A percentile compares a stretch with the other conserved stretches of the same genome.
These are phyloP conservation scores for Rhinogobio ventralis DNA, from an alignment of 2,797 vertebrate species.

Conservation along the genomic window DNA sequence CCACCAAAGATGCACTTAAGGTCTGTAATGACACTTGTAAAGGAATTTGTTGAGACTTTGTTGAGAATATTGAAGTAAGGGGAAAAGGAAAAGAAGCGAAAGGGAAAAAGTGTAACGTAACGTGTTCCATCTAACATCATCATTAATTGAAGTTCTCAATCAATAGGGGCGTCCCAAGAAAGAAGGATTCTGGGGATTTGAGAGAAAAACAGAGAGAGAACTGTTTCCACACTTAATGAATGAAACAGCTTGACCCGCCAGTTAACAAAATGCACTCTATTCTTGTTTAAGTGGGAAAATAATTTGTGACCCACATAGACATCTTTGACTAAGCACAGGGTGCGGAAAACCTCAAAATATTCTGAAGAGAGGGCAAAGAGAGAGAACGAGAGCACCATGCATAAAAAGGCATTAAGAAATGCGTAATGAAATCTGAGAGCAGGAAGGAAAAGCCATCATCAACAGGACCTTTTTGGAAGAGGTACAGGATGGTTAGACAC, in stretches of 20 bases:
- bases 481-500: constrained; percentile 55
- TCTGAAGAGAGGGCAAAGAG: neutral
- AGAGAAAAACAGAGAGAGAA: constrained; percentile 44
- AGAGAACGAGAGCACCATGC: neutral
- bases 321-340: constrained; percentile 35
- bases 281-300: constrained; percentile 43
- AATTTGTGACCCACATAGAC: constrained; percentile 50
- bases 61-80: neutral
- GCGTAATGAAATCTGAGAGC: constrained; percentile 46
- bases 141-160: constrained; percentile 79
- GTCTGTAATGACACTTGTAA: neutral
- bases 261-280: constrained; percentile 50
- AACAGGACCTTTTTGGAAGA: constrained; percentile 20
- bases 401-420: constrained; percentile 44
- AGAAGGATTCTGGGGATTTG: constrained; percentile 58
- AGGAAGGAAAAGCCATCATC: constrained; percentile 53
- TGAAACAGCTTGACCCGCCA: constrained; percentile 51
- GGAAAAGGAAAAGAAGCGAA: neutral
- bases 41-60: neutral
- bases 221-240: constrained; percentile 61
- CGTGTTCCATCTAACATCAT: constrained; percentile 65
- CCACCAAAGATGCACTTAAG: neutral
- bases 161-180: constrained; percentile 66
- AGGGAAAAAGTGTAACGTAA: constrained; percentile 52
- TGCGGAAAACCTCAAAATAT: constrained; percentile 28